Base-by-base conservation (phyloP, 2,113 vertebrate species). In the Indicator maculatus region DNA sequence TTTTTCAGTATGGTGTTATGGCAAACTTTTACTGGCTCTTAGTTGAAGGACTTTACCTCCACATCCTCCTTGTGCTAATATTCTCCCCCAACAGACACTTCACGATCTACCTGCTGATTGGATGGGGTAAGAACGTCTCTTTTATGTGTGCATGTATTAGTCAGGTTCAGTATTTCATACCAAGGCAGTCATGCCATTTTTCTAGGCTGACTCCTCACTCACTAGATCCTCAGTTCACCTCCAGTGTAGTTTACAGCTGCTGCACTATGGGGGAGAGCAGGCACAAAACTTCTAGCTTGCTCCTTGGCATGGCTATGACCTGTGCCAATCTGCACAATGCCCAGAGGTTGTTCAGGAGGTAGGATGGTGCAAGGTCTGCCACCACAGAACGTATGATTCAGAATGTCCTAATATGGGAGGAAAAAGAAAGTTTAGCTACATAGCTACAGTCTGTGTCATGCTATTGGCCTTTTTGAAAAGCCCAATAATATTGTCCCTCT, bases 11-110 rank as follows among this genome's bases (percentile, higher is more conserved):
- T 82, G 99, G 98, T 94, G 98, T 98, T 95, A 99, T 98, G 98
- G 99, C 98, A 55, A 99, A 99, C 96, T 99, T 99, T 97, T 99
- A 98, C 97, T 99, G 99, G 99, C 98, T 99, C 70, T 97, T 99
- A 93, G 99, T 98, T 83, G 99, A 99, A 97, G 99, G 98, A 41
- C 97, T 99, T 58, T 98, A 99, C 96, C 98, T 99, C 31, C 98
- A 99, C 97, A 98, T 98, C 4, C 98, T 99, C 52, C 98, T 99
- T 58, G 95, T 98, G 73, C 96, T 98, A 56, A 97, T 98, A 90
- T 98, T 99, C 96, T 98, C 98, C 5, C 97, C 98, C 44, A 96
- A 98, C 96, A 97, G 97, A 66, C 98, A 98, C 96, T 98, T 99
- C 61, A 90, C 92, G 5, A 33, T 98, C 93, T 99, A 99, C 87